A percentile compares a stretch with the other conserved stretches of the same genome.
phyloP scores from a whole-genome alignment of 1,140 invertebrate genomes.

The Uloborus diversus region DNA sequence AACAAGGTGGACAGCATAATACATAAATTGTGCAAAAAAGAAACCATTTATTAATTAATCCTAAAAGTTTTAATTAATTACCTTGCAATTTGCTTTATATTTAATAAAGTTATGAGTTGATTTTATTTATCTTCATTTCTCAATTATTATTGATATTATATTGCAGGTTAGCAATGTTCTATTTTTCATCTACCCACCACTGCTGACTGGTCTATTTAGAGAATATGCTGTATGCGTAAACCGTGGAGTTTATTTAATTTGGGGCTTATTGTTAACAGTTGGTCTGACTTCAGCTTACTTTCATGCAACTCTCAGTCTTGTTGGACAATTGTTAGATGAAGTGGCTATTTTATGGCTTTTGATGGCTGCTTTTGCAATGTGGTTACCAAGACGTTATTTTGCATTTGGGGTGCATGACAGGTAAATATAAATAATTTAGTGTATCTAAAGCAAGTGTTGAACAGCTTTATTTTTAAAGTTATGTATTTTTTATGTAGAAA shows the following conservation, averaged over 20 bases:
- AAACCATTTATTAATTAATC: too few species aligned
- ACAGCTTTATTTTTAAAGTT: too few species aligned
- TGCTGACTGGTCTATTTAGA: slow-evolving; percentile 78
- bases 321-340: slow-evolving; percentile 82
- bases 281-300: slow-evolving; percentile 84
- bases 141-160: too few species aligned
- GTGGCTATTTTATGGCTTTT: slow-evolving; percentile 83
- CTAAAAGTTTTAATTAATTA: too few species aligned
- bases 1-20: too few species aligned
- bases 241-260: slow-evolving; percentile 78
- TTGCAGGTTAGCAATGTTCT: slow-evolving; percentile 79
- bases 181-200: slow-evolving; percentile 79
- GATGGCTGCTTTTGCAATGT: slow-evolving; percentile 78
- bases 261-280: slow-evolving; percentile 79
- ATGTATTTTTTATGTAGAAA: too few species aligned
- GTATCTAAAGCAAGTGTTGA: too few species aligned
- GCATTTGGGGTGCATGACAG: slow-evolving; percentile 66
- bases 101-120: too few species aligned
- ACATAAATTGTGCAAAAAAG: too few species aligned
- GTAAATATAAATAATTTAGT: slow-evolving; percentile 2
- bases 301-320: slow-evolving; percentile 81
- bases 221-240: slow-evolving; percentile 79
- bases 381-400: slow-evolving; percentile 76
- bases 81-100: too few species aligned
- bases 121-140: too few species aligned